These are phyloP conservation scores for Pyrochroa serraticornis DNA, from an alignment of 2,888 invertebrate species.

Conservation along the genomic window DNA sequence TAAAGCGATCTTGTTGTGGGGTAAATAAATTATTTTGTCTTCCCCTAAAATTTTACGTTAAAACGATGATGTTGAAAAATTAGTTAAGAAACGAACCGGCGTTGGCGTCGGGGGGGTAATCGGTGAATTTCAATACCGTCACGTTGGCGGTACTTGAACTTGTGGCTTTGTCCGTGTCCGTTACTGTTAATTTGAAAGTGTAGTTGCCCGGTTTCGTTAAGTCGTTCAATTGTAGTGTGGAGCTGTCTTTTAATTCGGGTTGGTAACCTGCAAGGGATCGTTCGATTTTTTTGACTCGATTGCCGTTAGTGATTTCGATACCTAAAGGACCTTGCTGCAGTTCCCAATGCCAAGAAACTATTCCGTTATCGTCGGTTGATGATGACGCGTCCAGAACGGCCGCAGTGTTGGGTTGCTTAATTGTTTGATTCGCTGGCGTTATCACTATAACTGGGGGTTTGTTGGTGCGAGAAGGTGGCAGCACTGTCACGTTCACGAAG, in stretches of 20 bases:
- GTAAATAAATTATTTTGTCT: constrained; percentile 88
- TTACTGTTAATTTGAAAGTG: constrained; percentile 88
- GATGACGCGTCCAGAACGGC: constrained; percentile 84
- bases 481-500: constrained; percentile 87
- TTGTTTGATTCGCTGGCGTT: constrained; percentile 82
- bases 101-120: constrained; percentile 95
- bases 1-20: constrained; percentile 83
- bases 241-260: constrained; percentile 76
- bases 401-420: constrained; percentile 87
- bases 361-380: constrained; percentile 76
- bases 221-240: constrained; percentile 84
- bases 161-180: constrained; percentile 86
- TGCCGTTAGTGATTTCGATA: constrained; percentile 26
- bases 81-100: constrained; percentile 64
- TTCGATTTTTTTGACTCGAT: too few species aligned
- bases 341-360: constrained; percentile 92
- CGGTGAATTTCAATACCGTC: constrained; percentile 86
- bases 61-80: constrained; percentile 22
- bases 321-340: constrained; percentile 81
- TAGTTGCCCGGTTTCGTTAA: constrained; percentile 87
- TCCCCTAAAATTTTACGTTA: constrained; percentile 63
- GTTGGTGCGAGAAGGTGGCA: constrained; percentile 83
- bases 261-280: constrained; percentile 68
- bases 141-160: constrained; percentile 88
- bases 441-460: constrained; percentile 84